Conservation (phyloP, 1,140 invertebrate genomes). For the Magallana angulata region DNA sequence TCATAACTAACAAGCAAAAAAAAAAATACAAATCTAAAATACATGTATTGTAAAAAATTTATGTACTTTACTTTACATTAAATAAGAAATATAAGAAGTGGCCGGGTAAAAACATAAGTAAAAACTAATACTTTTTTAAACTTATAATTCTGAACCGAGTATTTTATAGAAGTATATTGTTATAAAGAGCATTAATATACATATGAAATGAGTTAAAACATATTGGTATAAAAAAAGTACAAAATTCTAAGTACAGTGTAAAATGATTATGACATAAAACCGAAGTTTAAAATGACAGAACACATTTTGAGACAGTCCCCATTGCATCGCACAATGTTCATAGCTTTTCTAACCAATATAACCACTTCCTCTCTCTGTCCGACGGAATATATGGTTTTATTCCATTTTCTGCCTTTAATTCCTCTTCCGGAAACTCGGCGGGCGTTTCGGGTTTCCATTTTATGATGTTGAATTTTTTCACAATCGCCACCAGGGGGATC, state of each 20-base stretch:
- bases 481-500: constrained; percentile 58
- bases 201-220: background rate
- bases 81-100: no score
- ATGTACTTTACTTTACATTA: no score
- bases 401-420: constrained; percentile 49
- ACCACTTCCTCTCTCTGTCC: constrained; percentile 54
- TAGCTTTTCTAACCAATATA: constrained; percentile 55
- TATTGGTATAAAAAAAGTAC: background rate
- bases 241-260: background rate
- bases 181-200: background rate
- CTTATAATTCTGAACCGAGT: no score
- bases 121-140: no score
- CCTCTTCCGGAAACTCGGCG: constrained; percentile 58
- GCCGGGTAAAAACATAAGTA: no score
- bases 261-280: background rate
- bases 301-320: background rate
- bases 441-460: constrained; percentile 50
- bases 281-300: background rate
- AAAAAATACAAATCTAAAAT: no score
- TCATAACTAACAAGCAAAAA: no score
- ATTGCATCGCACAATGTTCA: background rate
- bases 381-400: constrained; percentile 36
- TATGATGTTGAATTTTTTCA: constrained; percentile 56
- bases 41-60: no score
- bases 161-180: background rate